Conservation (phyloP, 2,113 vertebrate species). For the Sminthopsis crassicaudata region DNA sequence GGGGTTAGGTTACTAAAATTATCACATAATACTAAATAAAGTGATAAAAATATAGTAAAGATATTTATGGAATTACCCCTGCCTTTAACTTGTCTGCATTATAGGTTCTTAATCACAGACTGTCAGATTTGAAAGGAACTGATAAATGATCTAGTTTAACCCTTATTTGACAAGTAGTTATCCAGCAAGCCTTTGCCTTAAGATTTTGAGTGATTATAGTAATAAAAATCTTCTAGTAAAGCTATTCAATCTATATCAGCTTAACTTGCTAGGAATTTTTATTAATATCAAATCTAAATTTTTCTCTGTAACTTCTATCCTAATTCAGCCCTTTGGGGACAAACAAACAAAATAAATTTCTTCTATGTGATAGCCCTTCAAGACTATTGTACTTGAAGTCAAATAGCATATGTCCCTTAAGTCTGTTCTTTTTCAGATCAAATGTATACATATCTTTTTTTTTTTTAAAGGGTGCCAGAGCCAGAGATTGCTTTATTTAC, state of each 20-base stretch:
- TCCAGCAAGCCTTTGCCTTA: neutral
- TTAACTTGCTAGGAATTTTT: neutral
- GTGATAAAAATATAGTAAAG: neutral
- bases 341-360: neutral
- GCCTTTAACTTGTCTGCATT: neutral
- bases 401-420: neutral
- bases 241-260: neutral
- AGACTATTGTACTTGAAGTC: neutral
- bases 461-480: too few relatives aligned
- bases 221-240: neutral
- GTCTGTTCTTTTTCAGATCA: neutral
- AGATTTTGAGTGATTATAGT: neutral
- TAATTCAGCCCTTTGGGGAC: neutral
- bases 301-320: neutral
- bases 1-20: neutral
- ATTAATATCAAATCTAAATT: neutral
- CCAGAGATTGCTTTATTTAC: too few relatives aligned
- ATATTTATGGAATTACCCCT: neutral
- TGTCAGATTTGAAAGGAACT: neutral
- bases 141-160: neutral
- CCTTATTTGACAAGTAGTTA: neutral
- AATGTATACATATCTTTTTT: too few relatives aligned
- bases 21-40: neutral
- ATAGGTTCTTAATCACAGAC: neutral
- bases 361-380: neutral